Percentiles rank a stretch among this genome's conserved stretches.
These are phyloP conservation scores for Lutjanus campechanus DNA, from an alignment of 2,797 vertebrate genomes.

Conservation along the genomic window DNA sequence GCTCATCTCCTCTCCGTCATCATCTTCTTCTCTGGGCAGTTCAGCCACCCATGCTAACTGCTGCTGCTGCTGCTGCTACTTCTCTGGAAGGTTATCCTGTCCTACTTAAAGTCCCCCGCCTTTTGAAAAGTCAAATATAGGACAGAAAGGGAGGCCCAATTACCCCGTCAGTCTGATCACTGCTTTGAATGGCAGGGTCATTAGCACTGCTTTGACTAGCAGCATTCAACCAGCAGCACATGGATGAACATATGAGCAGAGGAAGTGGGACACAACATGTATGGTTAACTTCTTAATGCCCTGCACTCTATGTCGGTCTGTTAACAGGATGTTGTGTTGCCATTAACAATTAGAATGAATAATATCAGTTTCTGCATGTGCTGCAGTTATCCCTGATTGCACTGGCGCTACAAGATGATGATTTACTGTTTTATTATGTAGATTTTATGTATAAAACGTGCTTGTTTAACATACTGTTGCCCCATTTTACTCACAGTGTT, in stretches of 20 bases:
- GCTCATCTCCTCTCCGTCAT: constrained; percentile 26
- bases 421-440: constrained; percentile 20
- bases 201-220: constrained; percentile 55
- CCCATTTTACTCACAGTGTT: not conserved
- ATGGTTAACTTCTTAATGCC: constrained; percentile 37
- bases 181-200: constrained; percentile 70
- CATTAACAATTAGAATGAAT: constrained; percentile 31
- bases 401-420: not conserved
- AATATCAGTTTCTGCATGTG: constrained; percentile 4
- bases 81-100: constrained; percentile 84
- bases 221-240: constrained; percentile 44
- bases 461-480: not conserved
- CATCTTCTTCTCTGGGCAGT: constrained; percentile 68
- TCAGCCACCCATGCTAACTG: constrained; percentile 78
- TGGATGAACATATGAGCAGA: constrained; percentile 37
- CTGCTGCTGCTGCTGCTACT: constrained; percentile 60
- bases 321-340: constrained; percentile 2
- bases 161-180: constrained; percentile 71
- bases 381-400: constrained; percentile 29
- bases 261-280: constrained; percentile 58
- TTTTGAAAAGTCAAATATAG: constrained; percentile 85
- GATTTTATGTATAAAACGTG: not conserved
- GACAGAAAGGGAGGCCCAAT: constrained; percentile 81
- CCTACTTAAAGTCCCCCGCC: constrained; percentile 80
- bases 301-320: constrained; percentile 9